A percentile compares a stretch with the other conserved stretches of the same genome.
Evolutionary conservation across 2,113 vertebrate species (phyloP).

Genomic region (Sclerurus mexicanus): DNA sequence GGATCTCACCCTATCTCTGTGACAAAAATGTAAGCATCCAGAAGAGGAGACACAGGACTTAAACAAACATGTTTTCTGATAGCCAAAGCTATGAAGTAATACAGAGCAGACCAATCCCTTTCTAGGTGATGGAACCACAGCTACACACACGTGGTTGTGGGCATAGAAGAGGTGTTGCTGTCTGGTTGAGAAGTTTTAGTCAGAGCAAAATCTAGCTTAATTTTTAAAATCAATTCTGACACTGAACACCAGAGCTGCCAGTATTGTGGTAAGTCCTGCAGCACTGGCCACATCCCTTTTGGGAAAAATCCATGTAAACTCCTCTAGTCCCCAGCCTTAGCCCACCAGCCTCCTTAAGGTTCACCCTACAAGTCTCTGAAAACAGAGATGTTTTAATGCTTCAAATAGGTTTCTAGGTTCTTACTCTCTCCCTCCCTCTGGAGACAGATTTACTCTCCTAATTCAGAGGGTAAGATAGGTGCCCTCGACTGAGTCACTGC

Average conservation of each 20-base stretch:
- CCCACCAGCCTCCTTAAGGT: neutral
- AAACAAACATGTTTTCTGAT: neutral
- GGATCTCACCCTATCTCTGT: neutral
- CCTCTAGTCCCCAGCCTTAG: neutral
- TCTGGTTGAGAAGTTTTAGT: neutral
- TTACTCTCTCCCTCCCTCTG: neutral
- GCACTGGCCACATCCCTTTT: neutral
- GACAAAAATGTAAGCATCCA: neutral
- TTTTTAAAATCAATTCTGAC: neutral
- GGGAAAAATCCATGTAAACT: accelerated
- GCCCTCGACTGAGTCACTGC: neutral
- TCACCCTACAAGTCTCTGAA: neutral
- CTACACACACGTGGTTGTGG: neutral
- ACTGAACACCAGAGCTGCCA: neutral
- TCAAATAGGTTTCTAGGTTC: neutral
- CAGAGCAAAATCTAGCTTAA: neutral
- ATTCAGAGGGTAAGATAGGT: neutral
- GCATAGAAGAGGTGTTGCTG: neutral
- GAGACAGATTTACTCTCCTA: neutral
- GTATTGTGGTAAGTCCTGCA: neutral
- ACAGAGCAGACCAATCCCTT: neutral
- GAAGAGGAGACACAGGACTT: neutral
- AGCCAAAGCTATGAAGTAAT: neutral
- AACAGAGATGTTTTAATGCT: neutral
- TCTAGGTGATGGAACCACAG: neutral